phyloP scores from a whole-genome alignment of 2,797 vertebrate species.

The Galaxias olidus region DNA sequence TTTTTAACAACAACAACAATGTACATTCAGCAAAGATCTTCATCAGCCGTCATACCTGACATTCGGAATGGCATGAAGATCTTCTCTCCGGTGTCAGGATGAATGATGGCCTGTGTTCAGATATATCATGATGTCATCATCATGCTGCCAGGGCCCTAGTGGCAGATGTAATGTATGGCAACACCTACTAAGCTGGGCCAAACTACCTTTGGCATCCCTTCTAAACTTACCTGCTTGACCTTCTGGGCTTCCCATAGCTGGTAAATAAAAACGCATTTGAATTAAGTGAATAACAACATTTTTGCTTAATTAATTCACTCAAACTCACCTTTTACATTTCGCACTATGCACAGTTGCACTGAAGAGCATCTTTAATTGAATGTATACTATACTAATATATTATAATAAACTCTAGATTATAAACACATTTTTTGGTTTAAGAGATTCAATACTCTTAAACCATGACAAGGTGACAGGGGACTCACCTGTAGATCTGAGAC shows the following conservation, averaged over 20 bases:
- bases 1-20: conserved; percentile 4
- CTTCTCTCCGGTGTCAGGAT: conserved; percentile 95
- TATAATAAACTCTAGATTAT: too few species aligned
- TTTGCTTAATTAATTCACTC: conserved; percentile 1
- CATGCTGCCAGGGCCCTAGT: conserved; percentile 45
- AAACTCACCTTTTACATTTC: background rate
- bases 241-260: conserved; percentile 98
- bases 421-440: background rate
- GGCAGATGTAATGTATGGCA: conserved; percentile 32
- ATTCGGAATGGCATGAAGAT: conserved; percentile 99
- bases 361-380: background rate
- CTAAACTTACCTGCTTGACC: conserved; percentile 91
- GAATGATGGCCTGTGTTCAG: conserved; percentile 90
- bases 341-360: background rate
- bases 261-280: conserved; percentile 36
- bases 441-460: background rate
- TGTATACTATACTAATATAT: too few species aligned
- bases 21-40: conserved; percentile 60
- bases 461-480: background rate
- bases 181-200: background rate
- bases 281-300: background rate
- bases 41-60: conserved; percentile 86
- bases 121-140: conserved; percentile 62
- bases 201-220: background rate
- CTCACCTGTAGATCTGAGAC: conserved; percentile 72